Evolutionary conservation across 2,113 vertebrate genomes (phyloP), one percentile per base, ranked within the genome.

Genomic region (Hemibagrus wyckioides): DNA sequence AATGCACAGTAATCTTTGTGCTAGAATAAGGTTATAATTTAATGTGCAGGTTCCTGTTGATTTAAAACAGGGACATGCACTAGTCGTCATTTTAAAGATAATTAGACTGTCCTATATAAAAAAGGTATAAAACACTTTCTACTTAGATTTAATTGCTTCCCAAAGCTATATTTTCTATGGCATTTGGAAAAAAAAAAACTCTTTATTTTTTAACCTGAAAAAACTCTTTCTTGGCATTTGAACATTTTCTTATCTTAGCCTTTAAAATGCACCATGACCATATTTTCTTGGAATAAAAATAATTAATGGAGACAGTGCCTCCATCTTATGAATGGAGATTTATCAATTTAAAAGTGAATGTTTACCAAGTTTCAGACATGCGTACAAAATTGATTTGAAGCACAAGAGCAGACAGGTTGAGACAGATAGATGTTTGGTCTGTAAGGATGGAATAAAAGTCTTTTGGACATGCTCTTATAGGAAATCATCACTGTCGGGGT

Each of bases 101-200:
- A 91, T 92, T 92, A 91, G 86, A 82, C 73, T 87, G 85, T 89
- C 89, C 86, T 76, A 82, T 89, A 89, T 89, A 88, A 89, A 87
- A 91, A 80, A 88, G 48, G 89, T 88, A 91, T 90, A 89, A 87
- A 88, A 86, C 61, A 87, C 81, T 89, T 71, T 25, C 83, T 89
- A 89, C 88, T 90, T 92, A 86, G 76, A 84, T 79, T 86, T 91
- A 91, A 92, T 90, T 90, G 80, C 86, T 54, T 89, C 89, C 90
- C 76, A 88, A 67, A 69, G 86, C 86, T 59, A 63, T 33, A 77
- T 71, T 91, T 87, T 89, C 44, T 88, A 80, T 88, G 76, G 17
- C 85, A 86, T 87, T 89, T 88, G 23, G 56, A 80, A 82, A 50
- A 83, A 21, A 65, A 83, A 79, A 50, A 83, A 21, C 17, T 21